These are phyloP conservation scores for Meloidogyne hapla DNA, from an alignment of 1,140 invertebrate genomes.

Conservation along the genomic window DNA sequence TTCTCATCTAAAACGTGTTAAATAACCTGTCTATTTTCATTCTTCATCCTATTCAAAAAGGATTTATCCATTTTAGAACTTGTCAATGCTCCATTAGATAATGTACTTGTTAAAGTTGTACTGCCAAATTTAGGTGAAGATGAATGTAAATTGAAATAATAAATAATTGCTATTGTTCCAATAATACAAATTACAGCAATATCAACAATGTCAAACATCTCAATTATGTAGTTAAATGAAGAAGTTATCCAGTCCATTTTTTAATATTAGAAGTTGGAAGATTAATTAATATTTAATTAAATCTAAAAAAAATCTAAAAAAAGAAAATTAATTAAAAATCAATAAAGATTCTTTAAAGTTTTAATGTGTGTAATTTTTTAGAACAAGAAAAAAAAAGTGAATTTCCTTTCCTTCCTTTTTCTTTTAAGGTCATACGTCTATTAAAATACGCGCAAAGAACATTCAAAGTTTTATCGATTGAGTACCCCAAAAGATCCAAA, in stretches of 20 bases:
- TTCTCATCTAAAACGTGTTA: no score
- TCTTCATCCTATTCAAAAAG: conserved; percentile 61
- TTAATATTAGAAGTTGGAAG: not conserved
- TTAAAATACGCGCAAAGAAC: no score
- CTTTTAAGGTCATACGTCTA: not conserved
- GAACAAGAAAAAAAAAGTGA: not conserved
- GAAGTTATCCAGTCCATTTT: not conserved
- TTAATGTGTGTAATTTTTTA: no score
- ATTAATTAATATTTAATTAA: not conserved
- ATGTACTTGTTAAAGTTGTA: not conserved
- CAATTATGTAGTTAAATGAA: not conserved
- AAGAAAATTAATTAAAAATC: not conserved
- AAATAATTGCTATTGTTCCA: not conserved
- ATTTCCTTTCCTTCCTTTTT: not conserved
- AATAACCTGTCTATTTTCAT: conserved; percentile 56
- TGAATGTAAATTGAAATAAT: not conserved
- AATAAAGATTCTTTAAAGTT: no score
- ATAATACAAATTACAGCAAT: not conserved
- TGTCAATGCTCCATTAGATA: not conserved
- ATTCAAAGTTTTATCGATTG: no score
- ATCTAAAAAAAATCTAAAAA: not conserved
- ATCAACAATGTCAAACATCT: not conserved
- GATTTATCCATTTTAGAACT: conserved; percentile 47
- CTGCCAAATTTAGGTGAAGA: no score
- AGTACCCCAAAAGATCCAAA: no score